These are phyloP conservation scores for Aythya baeri DNA, from an alignment of 2,113 vertebrate species.

Conservation along the genomic window DNA sequence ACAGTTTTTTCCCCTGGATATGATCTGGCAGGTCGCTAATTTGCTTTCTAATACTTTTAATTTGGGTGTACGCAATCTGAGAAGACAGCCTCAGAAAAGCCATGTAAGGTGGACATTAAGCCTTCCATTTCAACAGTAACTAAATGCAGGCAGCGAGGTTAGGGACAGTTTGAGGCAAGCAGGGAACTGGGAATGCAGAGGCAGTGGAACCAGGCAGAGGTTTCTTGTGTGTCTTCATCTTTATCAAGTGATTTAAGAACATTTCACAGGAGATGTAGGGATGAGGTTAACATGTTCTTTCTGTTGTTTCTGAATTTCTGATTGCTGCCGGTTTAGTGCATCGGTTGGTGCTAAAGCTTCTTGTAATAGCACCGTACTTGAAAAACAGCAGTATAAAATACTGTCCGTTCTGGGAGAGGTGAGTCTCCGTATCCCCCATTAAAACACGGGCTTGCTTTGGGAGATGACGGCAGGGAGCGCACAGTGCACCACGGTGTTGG, in stretches of 20 bases:
- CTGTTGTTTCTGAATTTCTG: background rate
- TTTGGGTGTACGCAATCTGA: background rate
- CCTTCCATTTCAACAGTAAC: rapidly evolving
- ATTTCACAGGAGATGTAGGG: background rate
- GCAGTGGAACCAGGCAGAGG: background rate
- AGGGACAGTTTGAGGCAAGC: rapidly evolving
- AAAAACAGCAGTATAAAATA: rapidly evolving
- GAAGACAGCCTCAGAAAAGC: rapidly evolving
- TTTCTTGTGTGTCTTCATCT: rapidly evolving
- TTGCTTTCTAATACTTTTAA: background rate
- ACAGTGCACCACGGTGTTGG: rapidly evolving
- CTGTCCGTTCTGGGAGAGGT: rapidly evolving
- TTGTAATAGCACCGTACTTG: rapidly evolving
- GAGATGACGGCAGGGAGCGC: background rate
- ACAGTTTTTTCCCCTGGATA: background rate
- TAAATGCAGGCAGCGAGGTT: rapidly evolving
- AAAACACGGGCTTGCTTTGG: rapidly evolving
- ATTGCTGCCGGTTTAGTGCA: rapidly evolving
- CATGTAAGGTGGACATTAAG: rapidly evolving
- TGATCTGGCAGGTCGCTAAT: background rate
- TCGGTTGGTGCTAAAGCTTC: background rate
- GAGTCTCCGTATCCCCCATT: background rate
- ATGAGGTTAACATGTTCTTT: rapidly evolving
- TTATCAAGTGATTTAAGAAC: background rate
- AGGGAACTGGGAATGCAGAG: rapidly evolving